phyloP scores from a whole-genome alignment of 2,797 vertebrate genomes.

The Amphiprion clarkii region DNA sequence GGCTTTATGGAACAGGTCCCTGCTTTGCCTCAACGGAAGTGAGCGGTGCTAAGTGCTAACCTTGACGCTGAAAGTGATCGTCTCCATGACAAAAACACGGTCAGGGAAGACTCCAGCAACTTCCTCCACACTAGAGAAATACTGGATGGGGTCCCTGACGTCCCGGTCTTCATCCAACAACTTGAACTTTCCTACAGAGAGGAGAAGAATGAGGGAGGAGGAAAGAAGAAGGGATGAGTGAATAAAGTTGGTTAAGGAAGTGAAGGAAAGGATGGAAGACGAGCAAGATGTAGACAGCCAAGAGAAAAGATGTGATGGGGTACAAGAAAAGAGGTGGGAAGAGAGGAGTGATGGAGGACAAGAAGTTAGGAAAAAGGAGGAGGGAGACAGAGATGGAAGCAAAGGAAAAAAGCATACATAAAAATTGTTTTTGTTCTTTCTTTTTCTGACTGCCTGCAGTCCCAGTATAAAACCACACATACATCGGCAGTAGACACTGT shows the following conservation, averaged over 20 bases:
- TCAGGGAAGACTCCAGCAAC: conserved; percentile 96
- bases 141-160: conserved; percentile 94
- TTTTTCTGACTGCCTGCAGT: conserved; percentile 12
- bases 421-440: conserved; percentile 29
- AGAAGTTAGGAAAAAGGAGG: background rate
- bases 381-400: background rate
- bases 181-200: conserved; percentile 93
- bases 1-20: no score
- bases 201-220: background rate
- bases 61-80: conserved; percentile 98
- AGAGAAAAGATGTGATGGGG: background rate
- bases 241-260: background rate
- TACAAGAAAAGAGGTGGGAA: background rate
- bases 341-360: background rate
- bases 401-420: background rate
- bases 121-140: conserved; percentile 97
- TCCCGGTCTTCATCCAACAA: conserved; percentile 97
- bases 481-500: conserved; percentile 41
- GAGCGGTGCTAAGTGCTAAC: conserved; percentile 76
- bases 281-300: background rate
- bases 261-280: background rate
- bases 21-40: background rate
- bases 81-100: conserved; percentile 97
- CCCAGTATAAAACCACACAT: conserved; percentile 7
- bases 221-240: background rate